Evolutionary conservation across 2,797 vertebrate genomes (phyloP), one percentile per base, ranked within the genome.

Genomic region (Danio tinwini): DNA sequence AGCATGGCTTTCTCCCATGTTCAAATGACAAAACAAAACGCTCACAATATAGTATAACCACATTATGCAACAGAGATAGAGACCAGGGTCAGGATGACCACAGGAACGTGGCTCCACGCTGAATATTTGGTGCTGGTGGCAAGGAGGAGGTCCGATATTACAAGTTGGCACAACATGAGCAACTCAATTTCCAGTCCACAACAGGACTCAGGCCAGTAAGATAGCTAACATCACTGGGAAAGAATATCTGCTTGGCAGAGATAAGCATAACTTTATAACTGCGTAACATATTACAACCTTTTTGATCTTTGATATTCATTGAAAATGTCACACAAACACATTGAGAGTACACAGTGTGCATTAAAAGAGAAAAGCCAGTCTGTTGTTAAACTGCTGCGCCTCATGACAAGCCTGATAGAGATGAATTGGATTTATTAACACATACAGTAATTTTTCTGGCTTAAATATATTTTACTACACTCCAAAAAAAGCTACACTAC

Each of bases 11-110:
- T 78, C 56, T 40, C 71, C 19, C 68, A 49, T 83, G 81, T 21
- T n/a, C 21, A 14, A 29, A 39, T 63, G 75, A 71, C 85, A 84
- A 76, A 74, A 64, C 12, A 73, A 45, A 59, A 53, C 52, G 19
- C 58, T 67, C 16, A n/a, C 59, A 64, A 81, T 62, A 77, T 50
- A 81, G 55, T 62, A 81, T 68, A 80, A 67, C 17, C 17, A 37
- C 17, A 58, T 85, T 86, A 86, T 61, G 80, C 70, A 86, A 83
- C 7, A 8, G 14, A 53, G 63, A 61, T 83, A 45, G 69, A 84
- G 81, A 13, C 47, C 59, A 76, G 50, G 55, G 47, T 42, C 61
- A 61, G 61, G 29, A 42, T 63, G 42, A 29, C 55, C 37, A 74
- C 52, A 74, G 50, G 69, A 83, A 82, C 14, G 71, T 65, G 49